A percentile compares a stretch with the other conserved stretches of the same genome.
These are phyloP conservation scores for Stenotaenia linearis DNA, from an alignment of 2,888 invertebrate genomes.

Conservation along the genomic window DNA sequence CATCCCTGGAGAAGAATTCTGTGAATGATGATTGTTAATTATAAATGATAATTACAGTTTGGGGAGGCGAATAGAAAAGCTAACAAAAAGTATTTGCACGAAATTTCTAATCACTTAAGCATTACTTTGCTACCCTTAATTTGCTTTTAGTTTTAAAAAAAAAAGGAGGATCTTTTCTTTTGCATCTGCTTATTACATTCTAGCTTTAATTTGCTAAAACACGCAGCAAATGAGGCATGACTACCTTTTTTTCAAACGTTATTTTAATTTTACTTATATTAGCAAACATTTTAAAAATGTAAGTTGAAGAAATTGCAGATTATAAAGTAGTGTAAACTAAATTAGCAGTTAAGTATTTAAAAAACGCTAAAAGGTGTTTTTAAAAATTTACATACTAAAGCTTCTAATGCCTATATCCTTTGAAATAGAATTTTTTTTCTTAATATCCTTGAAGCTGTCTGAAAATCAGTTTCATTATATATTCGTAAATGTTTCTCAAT, in stretches of 20 bases:
- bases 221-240: constrained; percentile 12
- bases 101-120: constrained; percentile 5
- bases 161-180: neutral
- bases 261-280: neutral
- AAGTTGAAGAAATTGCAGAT: too few relatives aligned
- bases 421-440: too few relatives aligned
- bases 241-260: neutral
- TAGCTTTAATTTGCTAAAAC: constrained; percentile 1
- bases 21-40: neutral
- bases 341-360: too few relatives aligned
- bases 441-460: too few relatives aligned
- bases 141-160: neutral
- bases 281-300: neutral
- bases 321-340: too few relatives aligned
- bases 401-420: too few relatives aligned
- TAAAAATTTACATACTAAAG: too few relatives aligned
- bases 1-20: neutral
- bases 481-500: neutral
- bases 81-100: neutral
- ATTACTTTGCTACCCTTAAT: neutral
- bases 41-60: neutral
- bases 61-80: neutral
- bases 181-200: neutral
- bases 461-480: neutral
- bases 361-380: too few relatives aligned